Conservation (phyloP, 2,888 invertebrate species). For the Sisyra terminalis region DNA sequence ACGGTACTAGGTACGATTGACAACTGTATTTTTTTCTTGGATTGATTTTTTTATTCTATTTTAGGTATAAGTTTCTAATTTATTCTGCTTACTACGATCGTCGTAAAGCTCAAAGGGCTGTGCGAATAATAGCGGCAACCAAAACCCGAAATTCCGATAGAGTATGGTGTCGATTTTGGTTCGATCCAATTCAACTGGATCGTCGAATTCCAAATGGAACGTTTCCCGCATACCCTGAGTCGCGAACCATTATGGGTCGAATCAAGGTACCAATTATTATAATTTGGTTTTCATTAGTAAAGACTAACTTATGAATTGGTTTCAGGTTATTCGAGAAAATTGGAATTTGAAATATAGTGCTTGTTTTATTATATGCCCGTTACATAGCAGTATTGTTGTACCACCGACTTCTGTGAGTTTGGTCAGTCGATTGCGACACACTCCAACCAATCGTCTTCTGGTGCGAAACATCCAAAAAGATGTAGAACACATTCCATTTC, state of each 20-base stretch:
- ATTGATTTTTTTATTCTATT: slow-evolving; percentile 17
- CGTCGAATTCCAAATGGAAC: slow-evolving; percentile 16
- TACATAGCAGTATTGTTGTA: slow-evolving; percentile 39
- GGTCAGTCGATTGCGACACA: slow-evolving; percentile 38
- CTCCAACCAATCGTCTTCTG: slow-evolving; percentile 46
- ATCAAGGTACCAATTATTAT: too few relatives aligned
- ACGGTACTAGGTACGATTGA: slow-evolving; percentile 43
- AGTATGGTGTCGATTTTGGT: slow-evolving; percentile 69
- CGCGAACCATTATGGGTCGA: slow-evolving; percentile 55
- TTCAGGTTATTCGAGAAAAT: slow-evolving; percentile 71
- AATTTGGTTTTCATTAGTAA: too few relatives aligned
- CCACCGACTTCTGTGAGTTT: slow-evolving; percentile 60
- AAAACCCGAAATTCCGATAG: slow-evolving; percentile 71
- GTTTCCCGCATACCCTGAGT: slow-evolving; percentile 15
- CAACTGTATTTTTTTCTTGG: slow-evolving; percentile 15
- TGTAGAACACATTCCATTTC: slow-evolving; percentile 29
- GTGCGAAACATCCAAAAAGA: slow-evolving; percentile 35
- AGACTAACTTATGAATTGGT: slow-evolving; percentile 10
- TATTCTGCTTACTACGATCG: slow-evolving; percentile 82
- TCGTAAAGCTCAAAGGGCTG: slow-evolving; percentile 43
- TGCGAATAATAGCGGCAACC: slow-evolving; percentile 75
- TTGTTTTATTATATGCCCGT: slow-evolving; percentile 69
- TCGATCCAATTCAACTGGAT: slow-evolving; percentile 25
- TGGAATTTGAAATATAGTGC: slow-evolving; percentile 90
- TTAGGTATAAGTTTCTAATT: slow-evolving; percentile 75